Evolutionary conservation across 2,113 vertebrate genomes (phyloP).

Genomic region (Ranitomeya imitator): DNA sequence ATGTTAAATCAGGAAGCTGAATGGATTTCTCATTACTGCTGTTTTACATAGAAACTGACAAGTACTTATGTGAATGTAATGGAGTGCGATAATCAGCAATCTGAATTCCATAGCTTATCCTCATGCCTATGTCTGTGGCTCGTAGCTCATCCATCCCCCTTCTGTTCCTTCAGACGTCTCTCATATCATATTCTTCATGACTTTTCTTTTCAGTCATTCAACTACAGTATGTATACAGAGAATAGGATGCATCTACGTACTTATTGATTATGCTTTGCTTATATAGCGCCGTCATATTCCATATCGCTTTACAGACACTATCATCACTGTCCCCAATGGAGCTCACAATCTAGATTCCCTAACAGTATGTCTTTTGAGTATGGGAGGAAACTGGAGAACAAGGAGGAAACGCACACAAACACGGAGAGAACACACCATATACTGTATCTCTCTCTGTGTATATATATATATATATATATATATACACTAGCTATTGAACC

Average conservation of each 20-base stretch:
- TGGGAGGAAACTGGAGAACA: too few species aligned
- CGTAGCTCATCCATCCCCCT: neutral
- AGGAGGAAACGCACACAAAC: too few species aligned
- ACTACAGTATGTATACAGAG: constrained; percentile 3
- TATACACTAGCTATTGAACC: too few species aligned
- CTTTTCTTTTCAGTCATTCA: neutral
- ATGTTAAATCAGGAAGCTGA: constrained; percentile 47
- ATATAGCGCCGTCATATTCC: too few species aligned
- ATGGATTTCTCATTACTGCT: constrained; percentile 41
- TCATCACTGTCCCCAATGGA: too few species aligned
- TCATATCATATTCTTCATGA: neutral
- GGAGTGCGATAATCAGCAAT: constrained; percentile 38
- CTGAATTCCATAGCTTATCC: constrained; percentile 31
- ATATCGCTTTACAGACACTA: too few species aligned
- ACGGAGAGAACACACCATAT: too few species aligned
- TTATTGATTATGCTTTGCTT: neutral
- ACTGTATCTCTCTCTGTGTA: too few species aligned
- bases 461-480: too few species aligned
- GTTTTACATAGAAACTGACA: constrained; percentile 45
- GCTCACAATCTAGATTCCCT: too few species aligned
- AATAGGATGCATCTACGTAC: neutral
- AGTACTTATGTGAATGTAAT: constrained; percentile 44
- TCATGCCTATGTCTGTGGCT: neutral
- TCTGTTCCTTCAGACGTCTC: neutral
- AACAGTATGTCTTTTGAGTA: too few species aligned